These are phyloP conservation scores for Metopia argyrocephala DNA, from an alignment of 2,888 invertebrate species.

Conservation along the genomic window DNA sequence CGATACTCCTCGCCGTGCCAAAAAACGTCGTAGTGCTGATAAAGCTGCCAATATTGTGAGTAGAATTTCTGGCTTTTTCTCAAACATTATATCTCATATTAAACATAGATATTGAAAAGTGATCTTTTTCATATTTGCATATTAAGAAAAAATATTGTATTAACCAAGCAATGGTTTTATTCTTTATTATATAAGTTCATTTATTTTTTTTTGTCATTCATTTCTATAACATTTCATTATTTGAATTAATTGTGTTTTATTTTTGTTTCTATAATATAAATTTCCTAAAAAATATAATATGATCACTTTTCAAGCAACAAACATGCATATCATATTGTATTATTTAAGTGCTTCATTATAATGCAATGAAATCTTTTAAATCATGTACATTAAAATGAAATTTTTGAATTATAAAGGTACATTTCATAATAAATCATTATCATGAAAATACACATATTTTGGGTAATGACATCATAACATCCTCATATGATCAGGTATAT, in stretches of 20 bases:
- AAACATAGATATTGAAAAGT: constrained; percentile 68
- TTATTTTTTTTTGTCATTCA: constrained; percentile 21
- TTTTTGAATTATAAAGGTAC: constrained; percentile 69
- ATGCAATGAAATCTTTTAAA: constrained; percentile 32
- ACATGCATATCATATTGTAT: background rate
- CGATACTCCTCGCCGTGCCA: constrained; percentile 79
- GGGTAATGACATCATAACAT: constrained; percentile 66
- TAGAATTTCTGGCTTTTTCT: constrained; percentile 71
- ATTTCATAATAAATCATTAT: constrained; percentile 71
- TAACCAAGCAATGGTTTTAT: background rate
- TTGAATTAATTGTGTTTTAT: too few species aligned
- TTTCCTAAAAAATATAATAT: constrained; percentile 1
- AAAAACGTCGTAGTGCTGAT: constrained; percentile 83
- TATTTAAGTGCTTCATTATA: constrained; percentile 1
- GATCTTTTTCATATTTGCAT: constrained; percentile 58
- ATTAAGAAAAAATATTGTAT: constrained; percentile 15
- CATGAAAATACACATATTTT: constrained; percentile 71
- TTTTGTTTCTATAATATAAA: too few species aligned
- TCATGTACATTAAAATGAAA: constrained; percentile 48
- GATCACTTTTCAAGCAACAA: constrained; percentile 68
- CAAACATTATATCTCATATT: constrained; percentile 62
- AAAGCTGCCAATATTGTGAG: constrained; percentile 83
- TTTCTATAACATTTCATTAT: background rate
- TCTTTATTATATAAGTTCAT: constrained; percentile 18
- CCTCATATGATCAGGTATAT: constrained; percentile 65